Base-by-base conservation (phyloP, 2,888 invertebrate genomes). In the Drosophila kanekoi region DNA sequence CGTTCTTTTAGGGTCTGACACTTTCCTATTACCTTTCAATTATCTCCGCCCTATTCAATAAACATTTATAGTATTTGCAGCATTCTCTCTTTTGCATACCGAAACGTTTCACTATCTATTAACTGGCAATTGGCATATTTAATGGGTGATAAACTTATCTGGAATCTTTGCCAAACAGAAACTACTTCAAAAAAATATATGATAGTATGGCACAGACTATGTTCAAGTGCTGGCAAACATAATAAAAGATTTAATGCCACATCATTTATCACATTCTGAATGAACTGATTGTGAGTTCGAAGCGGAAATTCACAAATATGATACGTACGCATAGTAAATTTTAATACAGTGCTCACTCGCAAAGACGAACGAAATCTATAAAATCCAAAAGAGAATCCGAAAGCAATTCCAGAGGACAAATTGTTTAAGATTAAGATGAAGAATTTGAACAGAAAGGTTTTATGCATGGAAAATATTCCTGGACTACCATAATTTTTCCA, bases 281-380 rank as follows among this genome's bases (percentile, higher is more conserved):
- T 9, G 1, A 18, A 4, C 33, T 33, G 35, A 48, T 35, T 33
- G 13, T 13, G 16, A n/a, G 18, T 32, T 32, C 13, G 20, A 11
- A 56, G 45, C 20, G 65, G 65, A 67, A 67, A 65, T 18, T 32
- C 41, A 32, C 44, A 53, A 66, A 40, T 16, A 40, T 16, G 9
- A 10, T 8, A 28, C 2, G 18, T 40, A 3, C 20, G n/a, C 37
- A 13, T 38, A 13, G 13, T 32, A 23, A 57, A 8, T 52, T 14
- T 13, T 32, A 54, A 28, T 66, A 51, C 37, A 49, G 37, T 49
- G 6, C n/a, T 20, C 20, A 10, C 35, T 37, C n/a, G 1, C 2
- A 2, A 10, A 20, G 20, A 20, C 10, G 3, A 20, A 49, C 37
- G 5, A 23, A 5, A 23, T 5, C 20, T 23, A 5, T 5, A 23